Evolutionary conservation across 1,140 invertebrate species (phyloP), one percentile per base, ranked within the genome.

Genomic region (Euborellia annulipes): DNA sequence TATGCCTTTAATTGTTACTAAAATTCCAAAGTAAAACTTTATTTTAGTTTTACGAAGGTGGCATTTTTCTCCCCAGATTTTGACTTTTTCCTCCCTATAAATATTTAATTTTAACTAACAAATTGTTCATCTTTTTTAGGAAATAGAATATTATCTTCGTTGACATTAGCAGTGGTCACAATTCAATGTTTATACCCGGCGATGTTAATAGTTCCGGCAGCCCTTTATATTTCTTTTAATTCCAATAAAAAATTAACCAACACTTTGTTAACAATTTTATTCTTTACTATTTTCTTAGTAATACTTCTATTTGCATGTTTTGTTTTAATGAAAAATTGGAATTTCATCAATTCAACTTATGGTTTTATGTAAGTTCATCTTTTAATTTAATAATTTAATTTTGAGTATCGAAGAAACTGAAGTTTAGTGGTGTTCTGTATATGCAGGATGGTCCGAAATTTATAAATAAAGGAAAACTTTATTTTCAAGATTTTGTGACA

Each of bases 151-250:
- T 40, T 76, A 9, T 73, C 76, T 48, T 73, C 75, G 49, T 39
- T 79, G 0, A 68, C 76, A 16, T 68, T 95, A 39, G 81, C 84
- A 0, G 54, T 91, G 4, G 72, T 85, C 23, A 75, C 84, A 2
- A 74, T 89, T 47, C 82, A 92, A 56, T 80, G 83, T 39, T 68
- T 97, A 20, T 96, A 97, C 66, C 85, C 90, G 0, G 58, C 85
- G 8, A 72, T 85, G 20, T 66, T 95, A 1, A 71, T 93, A 54
- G 78, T 91, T 23, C 89, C 91, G 3, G 70, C 81, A 21, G 65
- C 75, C 3, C 66, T 82, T 32, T 72, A 61, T 57, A 66, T 71
- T 50, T 65, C 63, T 38, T 27, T 6, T 27, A 27, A 27, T 27
- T 27, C 23, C 23, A 27, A 27, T 27, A 27, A 27, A 4, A 16